Base-by-base conservation (phyloP, 2,888 invertebrate species). In the Dioctria rufipes region DNA sequence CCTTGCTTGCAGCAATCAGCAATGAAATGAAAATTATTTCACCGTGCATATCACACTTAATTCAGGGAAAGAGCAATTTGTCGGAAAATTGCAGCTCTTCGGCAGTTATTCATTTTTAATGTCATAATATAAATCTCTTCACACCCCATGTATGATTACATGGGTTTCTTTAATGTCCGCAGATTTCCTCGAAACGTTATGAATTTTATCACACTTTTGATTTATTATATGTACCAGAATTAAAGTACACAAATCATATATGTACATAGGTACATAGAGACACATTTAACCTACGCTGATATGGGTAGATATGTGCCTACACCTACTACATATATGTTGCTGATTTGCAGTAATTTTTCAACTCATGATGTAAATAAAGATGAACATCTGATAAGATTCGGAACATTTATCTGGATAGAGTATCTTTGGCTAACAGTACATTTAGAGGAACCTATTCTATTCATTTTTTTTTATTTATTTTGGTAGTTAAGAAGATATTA, bases 61-160 rank as follows among this genome's bases (percentile, higher is more conserved):
- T 61, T 5, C 61, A 11, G 61, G 11, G 25, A 39, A 61, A 6
- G 61, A 58, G 61, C 61, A 61, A 61, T 61, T 61, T 61, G 61
- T 61, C 61, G 61, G 37, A 39, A 61, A 61, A 61, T 61, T 61
- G 6, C 61, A 61, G 25, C 61, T 13, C 1, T 25, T 61, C 61
- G 61, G 61, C 61, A 61, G 61, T 61, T 61, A 61, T 61, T 61
- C 61, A 61, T 61, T 61, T 61, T 61, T 61, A 39, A 61, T 61
- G 61, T 61, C 39, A 39, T 11, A 61, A 25, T 8, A 37, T 61
- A 61, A 61, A 37, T 61, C 61, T 61, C 11, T 61, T 37, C 61
- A 39, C 61, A 13, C 61, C 61, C 6, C 37, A 39, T 61, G 25
- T 25, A 61, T 37, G 61, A 61, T 61, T 61, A 61, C 61, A 61